Percentiles rank a stretch among this genome's conserved stretches.
These are phyloP conservation scores for Theodoxus fluviatilis DNA, from an alignment of 2,888 invertebrate species.

Conservation along the genomic window DNA sequence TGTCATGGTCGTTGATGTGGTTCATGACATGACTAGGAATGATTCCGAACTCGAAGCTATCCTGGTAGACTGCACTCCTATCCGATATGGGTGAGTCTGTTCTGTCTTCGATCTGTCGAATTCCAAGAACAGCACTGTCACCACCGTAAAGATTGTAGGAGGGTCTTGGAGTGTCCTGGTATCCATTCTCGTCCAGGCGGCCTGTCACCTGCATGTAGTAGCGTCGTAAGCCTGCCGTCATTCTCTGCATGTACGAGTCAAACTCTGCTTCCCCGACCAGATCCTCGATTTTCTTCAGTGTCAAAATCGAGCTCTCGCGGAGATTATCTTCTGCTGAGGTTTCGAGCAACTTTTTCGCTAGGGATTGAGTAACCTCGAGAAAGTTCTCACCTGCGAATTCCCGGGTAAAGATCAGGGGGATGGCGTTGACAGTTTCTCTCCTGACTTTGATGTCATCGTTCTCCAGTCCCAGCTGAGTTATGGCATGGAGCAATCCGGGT, in stretches of 20 bases:
- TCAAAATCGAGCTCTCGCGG: constrained; percentile 57
- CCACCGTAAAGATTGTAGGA: constrained; percentile 1
- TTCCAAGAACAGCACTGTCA: too few relatives aligned
- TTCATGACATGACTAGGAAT: constrained; percentile 65
- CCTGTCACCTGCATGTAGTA: constrained; percentile 52
- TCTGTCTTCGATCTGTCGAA: too few relatives aligned
- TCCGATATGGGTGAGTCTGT: too few relatives aligned
- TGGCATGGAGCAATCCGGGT: constrained; percentile 61
- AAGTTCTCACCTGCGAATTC: constrained; percentile 65
- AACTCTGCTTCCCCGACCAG: constrained; percentile 65
- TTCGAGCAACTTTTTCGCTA: constrained; percentile 59
- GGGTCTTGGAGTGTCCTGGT: constrained; percentile 25
- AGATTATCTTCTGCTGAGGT: constrained; percentile 56
- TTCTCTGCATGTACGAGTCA: constrained; percentile 53
- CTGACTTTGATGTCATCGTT: constrained; percentile 57
- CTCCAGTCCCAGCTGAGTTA: constrained; percentile 65
- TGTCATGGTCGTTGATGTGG: constrained; percentile 69
- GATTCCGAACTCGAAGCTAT: constrained; percentile 63
- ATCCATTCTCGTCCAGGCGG: constrained; percentile 31
- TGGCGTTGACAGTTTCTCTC: constrained; percentile 63
- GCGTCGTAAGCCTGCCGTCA: constrained; percentile 50
- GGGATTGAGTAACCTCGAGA: constrained; percentile 60
- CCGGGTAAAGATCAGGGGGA: constrained; percentile 65
- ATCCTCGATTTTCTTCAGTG: constrained; percentile 63
- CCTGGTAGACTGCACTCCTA: constrained; percentile 45